Evolutionary conservation across 2,113 vertebrate genomes (phyloP).

Genomic region (Oreochromis aureus): DNA sequence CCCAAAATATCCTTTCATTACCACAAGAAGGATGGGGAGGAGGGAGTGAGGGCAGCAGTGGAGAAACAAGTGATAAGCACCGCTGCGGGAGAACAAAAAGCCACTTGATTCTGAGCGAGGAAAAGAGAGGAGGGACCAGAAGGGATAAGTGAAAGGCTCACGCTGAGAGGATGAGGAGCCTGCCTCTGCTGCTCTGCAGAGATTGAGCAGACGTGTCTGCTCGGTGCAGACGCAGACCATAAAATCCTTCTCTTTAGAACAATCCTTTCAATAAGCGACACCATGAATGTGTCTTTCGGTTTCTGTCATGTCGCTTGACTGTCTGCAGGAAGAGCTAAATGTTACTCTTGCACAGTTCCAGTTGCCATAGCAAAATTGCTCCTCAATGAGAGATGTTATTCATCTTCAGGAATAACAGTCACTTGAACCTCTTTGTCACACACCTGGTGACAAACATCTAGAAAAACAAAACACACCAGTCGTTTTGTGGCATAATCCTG

Average conservation of each 20-base stretch:
- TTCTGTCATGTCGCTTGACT: not conserved
- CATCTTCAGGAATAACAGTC: not conserved
- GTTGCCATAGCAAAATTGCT: constrained; percentile 36
- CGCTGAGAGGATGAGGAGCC: constrained; percentile 22
- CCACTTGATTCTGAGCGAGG: constrained; percentile 54
- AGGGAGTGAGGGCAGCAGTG: constrained; percentile 11
- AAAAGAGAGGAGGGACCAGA: constrained; percentile 18
- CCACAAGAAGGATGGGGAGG: not conserved
- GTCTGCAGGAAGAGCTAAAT: not conserved
- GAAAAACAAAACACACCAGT: not conserved
- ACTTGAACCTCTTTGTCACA: not conserved
- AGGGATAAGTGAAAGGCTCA: constrained; percentile 20
- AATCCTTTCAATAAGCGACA: not conserved
- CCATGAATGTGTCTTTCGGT: not conserved
- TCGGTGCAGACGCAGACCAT: not conserved
- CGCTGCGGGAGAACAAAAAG: constrained; percentile 58
- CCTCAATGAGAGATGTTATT: not conserved
- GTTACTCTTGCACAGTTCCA: not conserved
- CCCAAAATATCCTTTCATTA: constrained; percentile 37
- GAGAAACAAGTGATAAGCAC: constrained; percentile 63
- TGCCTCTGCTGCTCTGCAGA: constrained; percentile 27
- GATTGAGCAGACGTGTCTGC: constrained; percentile 19
- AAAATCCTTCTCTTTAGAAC: constrained; percentile 2
- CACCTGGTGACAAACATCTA: not conserved
- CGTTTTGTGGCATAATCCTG: not conserved